These are phyloP conservation scores for Camarhynchus parvulus DNA, from an alignment of 2,113 vertebrate species.

Conservation along the genomic window DNA sequence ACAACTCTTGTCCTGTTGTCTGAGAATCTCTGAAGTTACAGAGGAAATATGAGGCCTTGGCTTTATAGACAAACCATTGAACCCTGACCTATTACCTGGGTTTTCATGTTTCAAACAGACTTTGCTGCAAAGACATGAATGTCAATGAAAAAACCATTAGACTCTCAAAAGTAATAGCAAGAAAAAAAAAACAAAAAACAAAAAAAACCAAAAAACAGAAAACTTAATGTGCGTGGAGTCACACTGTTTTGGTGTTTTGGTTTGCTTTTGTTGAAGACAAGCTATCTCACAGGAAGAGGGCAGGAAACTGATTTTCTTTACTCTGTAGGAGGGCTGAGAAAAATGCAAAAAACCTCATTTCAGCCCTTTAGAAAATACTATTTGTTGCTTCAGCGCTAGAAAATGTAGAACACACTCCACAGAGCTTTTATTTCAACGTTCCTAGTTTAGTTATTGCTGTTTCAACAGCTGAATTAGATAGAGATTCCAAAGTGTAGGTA, in stretches of 20 bases:
- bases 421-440: background rate
- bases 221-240: background rate
- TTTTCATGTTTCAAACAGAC: background rate
- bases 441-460: background rate
- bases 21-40: background rate
- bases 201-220: background rate
- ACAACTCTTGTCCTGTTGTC: background rate
- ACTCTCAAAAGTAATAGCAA: background rate
- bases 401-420: background rate
- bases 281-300: background rate
- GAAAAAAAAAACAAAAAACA: background rate
- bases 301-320: background rate
- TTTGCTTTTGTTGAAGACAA: background rate
- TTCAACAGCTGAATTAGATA: background rate
- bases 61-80: background rate
- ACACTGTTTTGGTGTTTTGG: background rate
- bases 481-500: background rate
- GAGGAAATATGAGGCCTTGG: background rate
- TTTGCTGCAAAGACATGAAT: background rate
- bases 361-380: background rate
- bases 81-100: background rate
- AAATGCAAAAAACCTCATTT: background rate
- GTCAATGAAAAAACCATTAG: background rate
- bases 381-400: background rate
- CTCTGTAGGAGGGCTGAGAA: background rate